These are phyloP conservation scores for Sebastes taczanowskii DNA, from an alignment of 2,797 vertebrate species.

Conservation along the genomic window DNA sequence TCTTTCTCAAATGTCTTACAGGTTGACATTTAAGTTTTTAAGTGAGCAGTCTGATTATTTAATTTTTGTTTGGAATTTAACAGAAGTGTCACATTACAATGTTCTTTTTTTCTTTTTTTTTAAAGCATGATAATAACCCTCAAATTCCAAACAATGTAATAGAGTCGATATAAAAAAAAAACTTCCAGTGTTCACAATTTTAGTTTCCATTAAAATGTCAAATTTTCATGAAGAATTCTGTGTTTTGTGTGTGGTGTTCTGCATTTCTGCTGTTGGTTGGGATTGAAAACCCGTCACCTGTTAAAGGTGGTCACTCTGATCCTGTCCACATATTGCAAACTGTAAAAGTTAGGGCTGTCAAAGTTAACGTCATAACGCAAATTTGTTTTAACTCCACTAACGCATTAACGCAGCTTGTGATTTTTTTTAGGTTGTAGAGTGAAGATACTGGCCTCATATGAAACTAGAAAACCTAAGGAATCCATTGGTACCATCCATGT, in stretches of 20 bases:
- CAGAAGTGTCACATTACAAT: conserved; percentile 70
- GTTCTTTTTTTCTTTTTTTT: conserved; percentile 56
- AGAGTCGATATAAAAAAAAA: conserved; percentile 64
- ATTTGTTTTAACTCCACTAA: too few species aligned
- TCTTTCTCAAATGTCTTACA: conserved; percentile 72
- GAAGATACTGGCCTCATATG: too few species aligned
- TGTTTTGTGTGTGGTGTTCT: conserved; percentile 2
- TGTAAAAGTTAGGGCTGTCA: too few species aligned
- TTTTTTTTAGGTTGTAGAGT: too few species aligned
- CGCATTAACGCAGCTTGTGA: too few species aligned
- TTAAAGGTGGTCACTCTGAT: not conserved
- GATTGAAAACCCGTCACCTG: not conserved
- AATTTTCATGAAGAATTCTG: conserved; percentile 70
- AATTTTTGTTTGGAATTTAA: conserved; percentile 67
- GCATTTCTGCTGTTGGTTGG: not conserved
- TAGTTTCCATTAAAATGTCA: conserved; percentile 85
- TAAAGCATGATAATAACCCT: conserved; percentile 78
- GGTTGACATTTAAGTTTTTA: conserved; percentile 66
- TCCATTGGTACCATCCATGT: too few species aligned
- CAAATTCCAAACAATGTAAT: conserved; percentile 80
- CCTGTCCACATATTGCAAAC: not conserved
- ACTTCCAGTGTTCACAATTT: conserved; percentile 79
- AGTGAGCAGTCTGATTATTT: conserved; percentile 68
- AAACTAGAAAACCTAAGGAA: too few species aligned
- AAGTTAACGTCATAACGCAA: too few species aligned